Conservation (phyloP, 2,888 invertebrate genomes). For the Chesias legatella region DNA sequence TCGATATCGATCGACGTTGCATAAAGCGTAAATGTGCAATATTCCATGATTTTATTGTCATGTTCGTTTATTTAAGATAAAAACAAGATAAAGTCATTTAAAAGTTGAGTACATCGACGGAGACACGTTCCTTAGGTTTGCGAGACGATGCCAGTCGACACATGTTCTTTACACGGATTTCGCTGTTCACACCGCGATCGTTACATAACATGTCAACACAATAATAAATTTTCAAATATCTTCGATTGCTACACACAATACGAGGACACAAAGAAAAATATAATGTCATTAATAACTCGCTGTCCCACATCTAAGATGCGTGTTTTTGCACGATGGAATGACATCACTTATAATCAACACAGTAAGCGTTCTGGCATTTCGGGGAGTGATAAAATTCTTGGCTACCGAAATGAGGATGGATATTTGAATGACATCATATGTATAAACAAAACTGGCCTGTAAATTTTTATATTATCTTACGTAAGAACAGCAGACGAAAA, state of each 20-base stretch:
- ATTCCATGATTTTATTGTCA: constrained; percentile 47
- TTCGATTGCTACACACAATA: constrained; percentile 44
- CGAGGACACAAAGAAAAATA: constrained; percentile 39
- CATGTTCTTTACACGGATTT: constrained; percentile 37
- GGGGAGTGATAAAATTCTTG: constrained; percentile 39
- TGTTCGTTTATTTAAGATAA: constrained; percentile 49
- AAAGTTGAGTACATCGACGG: constrained; percentile 32
- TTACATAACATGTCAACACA: constrained; percentile 52
- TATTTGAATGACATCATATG: constrained; percentile 34
- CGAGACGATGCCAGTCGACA: constrained; percentile 20
- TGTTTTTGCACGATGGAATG: constrained; percentile 42
- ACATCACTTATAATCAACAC: constrained; percentile 38
- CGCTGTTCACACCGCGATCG: constrained; percentile 33
- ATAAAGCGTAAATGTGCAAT: constrained; percentile 45
- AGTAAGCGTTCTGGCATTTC: constrained; percentile 48
- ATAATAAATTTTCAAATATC: constrained; percentile 50
- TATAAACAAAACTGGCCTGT: constrained; percentile 28
- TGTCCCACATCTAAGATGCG: constrained; percentile 47
- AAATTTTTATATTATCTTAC: constrained; percentile 14
- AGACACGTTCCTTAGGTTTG: constrained; percentile 23
- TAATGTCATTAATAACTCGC: constrained; percentile 45
- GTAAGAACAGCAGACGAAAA: constrained; percentile 13
- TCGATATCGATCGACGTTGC: constrained; percentile 50
- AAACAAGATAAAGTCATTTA: constrained; percentile 57
- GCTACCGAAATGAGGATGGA: constrained; percentile 31